Percentiles rank a stretch among this genome's conserved stretches.
These are phyloP conservation scores for Xenus cinereus DNA, from an alignment of 2,113 vertebrate species.

Conservation along the genomic window DNA sequence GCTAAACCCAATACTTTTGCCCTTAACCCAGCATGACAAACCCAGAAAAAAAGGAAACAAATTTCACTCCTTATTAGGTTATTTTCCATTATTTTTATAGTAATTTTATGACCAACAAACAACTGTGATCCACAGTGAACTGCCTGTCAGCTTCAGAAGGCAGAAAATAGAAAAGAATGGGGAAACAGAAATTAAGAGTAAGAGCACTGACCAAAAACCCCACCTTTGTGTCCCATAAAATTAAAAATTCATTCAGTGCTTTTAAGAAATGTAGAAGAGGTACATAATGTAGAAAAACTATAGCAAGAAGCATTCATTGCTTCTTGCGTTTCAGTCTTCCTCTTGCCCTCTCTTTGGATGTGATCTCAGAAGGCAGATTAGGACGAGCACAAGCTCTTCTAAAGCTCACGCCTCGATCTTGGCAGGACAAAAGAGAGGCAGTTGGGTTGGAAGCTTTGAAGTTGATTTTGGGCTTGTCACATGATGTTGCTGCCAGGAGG, in stretches of 20 bases:
- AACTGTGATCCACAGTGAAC: background rate
- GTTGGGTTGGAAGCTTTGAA: conserved; percentile 40
- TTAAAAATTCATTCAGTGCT: background rate
- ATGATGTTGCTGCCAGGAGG: background rate
- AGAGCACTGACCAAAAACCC: background rate
- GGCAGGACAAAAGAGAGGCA: conserved; percentile 30
- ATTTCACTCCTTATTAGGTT: background rate
- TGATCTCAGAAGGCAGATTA: background rate
- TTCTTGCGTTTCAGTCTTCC: background rate
- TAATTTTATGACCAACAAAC: background rate
- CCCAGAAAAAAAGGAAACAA: background rate
- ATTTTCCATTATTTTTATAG: background rate
- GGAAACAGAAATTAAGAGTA: background rate
- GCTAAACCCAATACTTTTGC: background rate
- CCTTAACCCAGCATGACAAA: background rate
- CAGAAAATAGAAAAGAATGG: background rate
- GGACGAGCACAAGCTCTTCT: background rate
- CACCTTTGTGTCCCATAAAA: background rate
- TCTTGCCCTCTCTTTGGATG: background rate
- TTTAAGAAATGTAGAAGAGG: background rate
- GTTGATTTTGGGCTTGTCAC: conserved; percentile 42
- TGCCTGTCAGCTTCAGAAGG: background rate
- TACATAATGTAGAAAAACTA: background rate
- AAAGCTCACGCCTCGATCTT: background rate
- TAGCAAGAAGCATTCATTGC: background rate